Percentiles rank a stretch among this genome's conserved stretches.
Conservation (phyloP, 2,797 vertebrate genomes). For the Diplodus sargus region DNA sequence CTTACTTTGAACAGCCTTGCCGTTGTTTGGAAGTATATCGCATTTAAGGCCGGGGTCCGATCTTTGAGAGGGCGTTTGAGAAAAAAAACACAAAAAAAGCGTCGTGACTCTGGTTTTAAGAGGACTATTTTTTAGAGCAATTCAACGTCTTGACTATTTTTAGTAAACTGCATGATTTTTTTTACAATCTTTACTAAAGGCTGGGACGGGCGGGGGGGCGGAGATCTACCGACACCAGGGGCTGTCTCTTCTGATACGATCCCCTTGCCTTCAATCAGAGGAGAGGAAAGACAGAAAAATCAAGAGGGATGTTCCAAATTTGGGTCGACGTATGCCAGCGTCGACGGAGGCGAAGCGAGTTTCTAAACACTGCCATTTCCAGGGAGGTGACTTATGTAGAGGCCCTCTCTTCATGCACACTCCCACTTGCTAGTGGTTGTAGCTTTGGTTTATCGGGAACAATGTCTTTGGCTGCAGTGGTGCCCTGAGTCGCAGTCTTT, state of each 20-base stretch:
- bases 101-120: slow-evolving; percentile 77
- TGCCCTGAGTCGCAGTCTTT: slow-evolving; percentile 83
- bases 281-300: slow-evolving; percentile 60
- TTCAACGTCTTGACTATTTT: slow-evolving; percentile 80
- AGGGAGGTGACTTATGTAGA: slow-evolving; percentile 75
- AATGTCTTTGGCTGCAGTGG: slow-evolving; percentile 80
- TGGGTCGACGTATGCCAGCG: slow-evolving; percentile 52
- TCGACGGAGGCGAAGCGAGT: slow-evolving; percentile 73
- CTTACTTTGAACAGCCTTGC: slow-evolving; percentile 77
- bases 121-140: slow-evolving; percentile 82
- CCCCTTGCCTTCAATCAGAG: slow-evolving; percentile 85
- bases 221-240: slow-evolving; percentile 77
- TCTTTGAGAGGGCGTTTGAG: slow-evolving; percentile 43
- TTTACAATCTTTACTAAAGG: slow-evolving; percentile 82
- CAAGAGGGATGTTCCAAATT: slow-evolving; percentile 53
- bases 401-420: slow-evolving; percentile 81
- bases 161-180: slow-evolving; percentile 87
- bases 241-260: slow-evolving; percentile 75
- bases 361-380: slow-evolving; percentile 89
- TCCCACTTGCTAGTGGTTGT: slow-evolving; percentile 81
- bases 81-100: slow-evolving; percentile 24
- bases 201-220: slow-evolving; percentile 55
- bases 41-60: slow-evolving; percentile 62
- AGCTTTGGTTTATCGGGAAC: slow-evolving; percentile 85
- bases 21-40: slow-evolving; percentile 65